These are phyloP conservation scores for Drosophila quinaria DNA, from an alignment of 2,888 invertebrate species.

Conservation along the genomic window DNA sequence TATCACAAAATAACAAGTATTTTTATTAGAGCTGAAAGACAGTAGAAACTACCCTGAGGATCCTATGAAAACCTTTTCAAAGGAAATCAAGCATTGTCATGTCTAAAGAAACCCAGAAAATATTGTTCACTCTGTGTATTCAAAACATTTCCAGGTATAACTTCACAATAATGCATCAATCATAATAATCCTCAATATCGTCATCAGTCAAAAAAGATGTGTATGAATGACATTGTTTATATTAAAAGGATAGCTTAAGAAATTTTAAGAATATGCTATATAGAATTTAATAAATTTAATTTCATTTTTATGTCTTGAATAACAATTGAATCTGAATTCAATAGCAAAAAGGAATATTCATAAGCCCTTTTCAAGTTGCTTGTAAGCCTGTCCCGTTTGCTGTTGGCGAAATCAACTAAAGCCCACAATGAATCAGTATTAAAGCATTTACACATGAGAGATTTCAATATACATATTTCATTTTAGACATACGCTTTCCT, in stretches of 20 bases:
- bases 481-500: constrained; percentile 4
- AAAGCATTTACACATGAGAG: constrained; percentile 33
- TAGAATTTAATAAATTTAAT: not conserved
- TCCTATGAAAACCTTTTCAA: not conserved
- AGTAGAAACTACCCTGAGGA: not conserved
- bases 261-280: not conserved
- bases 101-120: not conserved
- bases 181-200: not conserved
- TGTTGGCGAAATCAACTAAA: not conserved
- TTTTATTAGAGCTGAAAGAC: not conserved
- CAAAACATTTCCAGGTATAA: not conserved
- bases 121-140: not conserved
- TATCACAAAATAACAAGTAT: not conserved
- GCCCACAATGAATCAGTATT: constrained; percentile 43
- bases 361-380: not conserved
- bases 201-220: not conserved
- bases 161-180: constrained; percentile 1
- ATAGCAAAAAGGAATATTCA: not conserved
- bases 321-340: not conserved
- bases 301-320: not conserved
- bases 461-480: constrained; percentile 15
- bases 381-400: not conserved
- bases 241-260: too few species aligned
- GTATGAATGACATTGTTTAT: too few species aligned
- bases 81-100: not conserved